A percentile compares a stretch with the other conserved stretches of the same genome.
phyloP scores from a whole-genome alignment of 2,888 invertebrate genomes.

The Pristionchus mayeri region DNA sequence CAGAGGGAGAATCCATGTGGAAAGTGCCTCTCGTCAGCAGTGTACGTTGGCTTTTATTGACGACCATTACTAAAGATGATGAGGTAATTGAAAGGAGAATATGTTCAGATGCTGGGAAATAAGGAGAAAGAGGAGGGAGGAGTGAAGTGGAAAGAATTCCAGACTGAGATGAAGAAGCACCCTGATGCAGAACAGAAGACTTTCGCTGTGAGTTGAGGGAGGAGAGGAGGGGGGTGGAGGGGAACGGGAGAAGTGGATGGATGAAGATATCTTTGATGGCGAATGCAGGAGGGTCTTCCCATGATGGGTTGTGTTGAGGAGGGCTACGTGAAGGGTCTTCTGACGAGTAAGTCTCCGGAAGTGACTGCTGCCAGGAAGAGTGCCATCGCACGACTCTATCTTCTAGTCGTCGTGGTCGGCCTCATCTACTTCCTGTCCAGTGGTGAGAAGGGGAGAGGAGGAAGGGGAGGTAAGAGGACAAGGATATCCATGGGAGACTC shows the following conservation, averaged over 20 bases:
- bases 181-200: conserved; percentile 67
- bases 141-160: conserved; percentile 63
- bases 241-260: too few relatives aligned
- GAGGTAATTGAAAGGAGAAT: too few relatives aligned
- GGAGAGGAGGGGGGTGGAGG: neutral
- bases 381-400: conserved; percentile 65
- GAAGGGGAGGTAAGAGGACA: neutral
- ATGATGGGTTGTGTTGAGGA: conserved; percentile 62
- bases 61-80: neutral
- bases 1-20: neutral
- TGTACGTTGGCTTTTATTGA: neutral
- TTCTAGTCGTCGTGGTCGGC: conserved; percentile 61
- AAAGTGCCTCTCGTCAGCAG: conserved; percentile 10
- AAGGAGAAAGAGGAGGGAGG: conserved; percentile 51
- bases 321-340: conserved; percentile 68
- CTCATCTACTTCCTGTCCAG: conserved; percentile 60
- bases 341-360: conserved; percentile 52
- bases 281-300: too few relatives aligned
- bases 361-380: conserved; percentile 56
- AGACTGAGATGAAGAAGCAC: conserved; percentile 67
- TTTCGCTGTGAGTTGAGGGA: conserved; percentile 57
- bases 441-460: neutral
- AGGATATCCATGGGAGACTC: too few relatives aligned
- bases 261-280: too few relatives aligned
- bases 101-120: conserved; percentile 43